Evolutionary conservation across 2,797 vertebrate species (phyloP), one percentile per base, ranked within the genome.

Genomic region (Premnoplex brunnescens): DNA sequence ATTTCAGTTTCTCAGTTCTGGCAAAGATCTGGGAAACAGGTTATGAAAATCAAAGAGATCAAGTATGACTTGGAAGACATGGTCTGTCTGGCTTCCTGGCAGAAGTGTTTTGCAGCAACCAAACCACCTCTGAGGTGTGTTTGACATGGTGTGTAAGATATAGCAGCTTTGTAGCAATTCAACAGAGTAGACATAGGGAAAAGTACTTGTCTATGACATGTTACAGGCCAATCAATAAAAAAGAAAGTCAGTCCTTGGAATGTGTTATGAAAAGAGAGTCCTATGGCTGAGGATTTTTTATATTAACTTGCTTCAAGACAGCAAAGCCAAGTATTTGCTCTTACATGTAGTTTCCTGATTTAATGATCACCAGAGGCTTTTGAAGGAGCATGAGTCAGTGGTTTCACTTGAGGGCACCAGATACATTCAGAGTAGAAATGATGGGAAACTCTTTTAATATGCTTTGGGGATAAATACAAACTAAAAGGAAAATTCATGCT

Each of bases 341-440:
- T 83, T 75, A 51, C 58, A 32, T 88, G 18, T 68, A 78, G 69
- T 82, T 94, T 96, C 67, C 89, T 90, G 88, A 94, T 90, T 93
- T 94, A 95, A 93, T 17, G 8, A 78, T 92, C 91, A 80, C 85
- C 69, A 69, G 91, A 88, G 84, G 66, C 85, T 89, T 95, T 88
- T 94, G 92, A 92, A 93, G 89, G 32, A 89, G 46, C 58, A 55
- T 95, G 89, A 94, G 78, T 96, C 95, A 95, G 75, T 93, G 88
- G 41, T 83, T 95, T 95, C 91, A 92, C 95, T 96, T 92, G 88
- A 96, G 88, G 81, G 81, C 85, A 97, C 76, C 69, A 93, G 62
- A 88, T 88, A 43, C 67, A 90, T 52, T 94, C 69, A 66, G 84
- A 95, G 88, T 34, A 72, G 73, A 88, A 94, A 80, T 85, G 82